Evolutionary conservation across 1,140 invertebrate species (phyloP).

Genomic region (Drosophila nebulosa): DNA sequence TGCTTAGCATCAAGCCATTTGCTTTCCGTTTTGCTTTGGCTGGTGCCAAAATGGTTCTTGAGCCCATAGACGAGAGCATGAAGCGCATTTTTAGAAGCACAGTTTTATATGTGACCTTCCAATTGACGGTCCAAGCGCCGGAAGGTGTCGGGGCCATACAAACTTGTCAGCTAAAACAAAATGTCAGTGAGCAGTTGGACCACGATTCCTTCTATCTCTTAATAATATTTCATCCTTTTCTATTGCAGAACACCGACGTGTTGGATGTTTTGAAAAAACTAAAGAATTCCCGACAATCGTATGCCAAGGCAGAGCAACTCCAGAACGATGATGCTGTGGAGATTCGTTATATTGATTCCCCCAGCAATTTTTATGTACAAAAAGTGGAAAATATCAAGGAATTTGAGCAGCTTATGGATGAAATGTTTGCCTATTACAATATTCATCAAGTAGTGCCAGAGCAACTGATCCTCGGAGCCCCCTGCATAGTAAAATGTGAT

Average conservation of each 20-base stretch:
- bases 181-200: constrained; percentile 65
- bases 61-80: constrained; percentile 84
- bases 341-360: constrained; percentile 87
- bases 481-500: constrained; percentile 88
- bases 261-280: constrained; percentile 81
- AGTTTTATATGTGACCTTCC: constrained; percentile 84
- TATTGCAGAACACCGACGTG: constrained; percentile 78
- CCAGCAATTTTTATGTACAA: constrained; percentile 88
- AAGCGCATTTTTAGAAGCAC: constrained; percentile 86
- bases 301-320: constrained; percentile 82
- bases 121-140: constrained; percentile 84
- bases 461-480: constrained; percentile 83
- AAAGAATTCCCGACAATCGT: constrained; percentile 81
- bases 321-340: constrained; percentile 83
- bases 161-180: constrained; percentile 84
- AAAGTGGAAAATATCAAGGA: constrained; percentile 83
- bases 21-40: constrained; percentile 87
- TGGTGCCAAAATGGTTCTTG: constrained; percentile 84
- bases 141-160: constrained; percentile 87
- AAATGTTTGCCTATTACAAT: constrained; percentile 74
- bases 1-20: constrained; percentile 86
- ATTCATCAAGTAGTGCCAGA: constrained; percentile 80
- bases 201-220: constrained; percentile 56
- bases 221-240: neutral
- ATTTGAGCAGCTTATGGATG: constrained; percentile 81